These are phyloP conservation scores for Drosophila elegans DNA, from an alignment of 1,140 invertebrate species.

Conservation along the genomic window DNA sequence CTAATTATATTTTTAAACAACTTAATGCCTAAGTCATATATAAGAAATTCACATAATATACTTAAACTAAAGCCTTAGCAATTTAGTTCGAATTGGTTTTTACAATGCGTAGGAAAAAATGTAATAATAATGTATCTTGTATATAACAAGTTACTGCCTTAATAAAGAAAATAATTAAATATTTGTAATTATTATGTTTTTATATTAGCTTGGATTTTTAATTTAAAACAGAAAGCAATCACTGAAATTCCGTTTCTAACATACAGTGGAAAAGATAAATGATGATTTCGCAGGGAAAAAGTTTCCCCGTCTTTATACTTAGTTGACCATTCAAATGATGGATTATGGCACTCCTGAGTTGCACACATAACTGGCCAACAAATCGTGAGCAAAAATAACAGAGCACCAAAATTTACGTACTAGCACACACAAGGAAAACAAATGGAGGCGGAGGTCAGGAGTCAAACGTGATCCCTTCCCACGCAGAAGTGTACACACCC, in stretches of 20 bases:
- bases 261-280: conserved; percentile 11
- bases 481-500: not conserved
- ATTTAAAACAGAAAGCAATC: not conserved
- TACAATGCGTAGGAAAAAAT: too few species aligned
- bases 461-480: conserved; percentile 32
- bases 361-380: conserved; percentile 36
- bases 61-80: too few species aligned
- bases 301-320: not conserved
- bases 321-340: conserved; percentile 26
- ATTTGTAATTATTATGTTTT: too few species aligned
- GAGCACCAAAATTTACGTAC: conserved; percentile 34
- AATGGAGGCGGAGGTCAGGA: conserved; percentile 36
- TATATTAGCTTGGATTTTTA: not conserved
- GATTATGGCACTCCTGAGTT: conserved; percentile 18
- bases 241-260: not conserved
- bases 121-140: too few species aligned
- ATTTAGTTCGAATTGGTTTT: too few species aligned
- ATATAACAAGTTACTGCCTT: too few species aligned
- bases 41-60: too few species aligned
- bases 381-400: conserved; percentile 30
- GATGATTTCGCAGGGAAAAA: conserved; percentile 10
- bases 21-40: too few species aligned
- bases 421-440: conserved; percentile 21
- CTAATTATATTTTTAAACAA: too few species aligned
- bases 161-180: too few species aligned